Percentiles rank a stretch among this genome's conserved stretches.
Evolutionary conservation across 1,140 invertebrate genomes (phyloP).

Genomic region (Caenorhabditis briggsae): DNA sequence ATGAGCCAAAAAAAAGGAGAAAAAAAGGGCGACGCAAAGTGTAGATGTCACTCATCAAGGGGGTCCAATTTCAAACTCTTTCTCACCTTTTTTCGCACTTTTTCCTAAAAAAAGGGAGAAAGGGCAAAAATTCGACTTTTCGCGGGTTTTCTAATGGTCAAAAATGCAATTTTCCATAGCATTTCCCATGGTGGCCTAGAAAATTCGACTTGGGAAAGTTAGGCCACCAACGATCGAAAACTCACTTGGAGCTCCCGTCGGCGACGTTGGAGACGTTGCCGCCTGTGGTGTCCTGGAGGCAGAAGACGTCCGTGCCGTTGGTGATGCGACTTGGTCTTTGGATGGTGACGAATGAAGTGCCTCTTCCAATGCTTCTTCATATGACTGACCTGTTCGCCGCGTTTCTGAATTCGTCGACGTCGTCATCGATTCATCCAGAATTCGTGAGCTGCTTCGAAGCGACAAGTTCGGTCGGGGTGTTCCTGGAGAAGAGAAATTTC

Average conservation of each 20-base stretch:
- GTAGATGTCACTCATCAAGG: too few relatives aligned
- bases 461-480: neutral
- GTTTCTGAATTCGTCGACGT: neutral
- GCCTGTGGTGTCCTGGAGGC: neutral
- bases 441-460: neutral
- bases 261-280: neutral
- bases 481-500: neutral
- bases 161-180: too few relatives aligned
- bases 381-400: neutral
- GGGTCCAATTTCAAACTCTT: too few relatives aligned
- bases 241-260: neutral
- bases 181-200: too few relatives aligned
- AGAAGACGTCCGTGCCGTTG: neutral
- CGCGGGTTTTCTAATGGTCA: too few relatives aligned
- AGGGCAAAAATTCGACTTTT: too few relatives aligned
- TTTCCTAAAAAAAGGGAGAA: too few relatives aligned
- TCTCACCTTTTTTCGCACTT: too few relatives aligned
- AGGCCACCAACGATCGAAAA: neutral
- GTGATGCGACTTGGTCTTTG: neutral
- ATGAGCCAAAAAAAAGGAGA: too few relatives aligned
- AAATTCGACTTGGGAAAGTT: too few relatives aligned
- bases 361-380: conserved; percentile 29
- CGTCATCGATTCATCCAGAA: conserved; percentile 13
- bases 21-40: too few relatives aligned
- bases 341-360: conserved; percentile 3